These are phyloP conservation scores for Asarcornis scutulata DNA, from an alignment of 2,113 vertebrate genomes.

Conservation along the genomic window DNA sequence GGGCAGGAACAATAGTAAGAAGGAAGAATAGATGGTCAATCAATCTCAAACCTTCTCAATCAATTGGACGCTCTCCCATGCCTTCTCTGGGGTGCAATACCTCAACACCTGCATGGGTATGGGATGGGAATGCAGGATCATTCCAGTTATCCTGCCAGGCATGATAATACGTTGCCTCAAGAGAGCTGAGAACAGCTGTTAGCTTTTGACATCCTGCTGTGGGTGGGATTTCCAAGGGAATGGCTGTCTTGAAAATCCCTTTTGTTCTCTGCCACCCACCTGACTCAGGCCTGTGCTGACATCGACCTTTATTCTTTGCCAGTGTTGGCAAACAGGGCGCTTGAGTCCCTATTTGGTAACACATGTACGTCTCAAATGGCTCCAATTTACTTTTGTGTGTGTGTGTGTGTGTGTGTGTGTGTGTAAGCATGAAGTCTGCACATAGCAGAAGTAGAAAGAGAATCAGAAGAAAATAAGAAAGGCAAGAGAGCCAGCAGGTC, in stretches of 20 bases:
- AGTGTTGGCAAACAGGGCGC: background rate
- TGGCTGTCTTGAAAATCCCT: background rate
- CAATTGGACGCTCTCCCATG: background rate
- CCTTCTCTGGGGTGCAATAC: background rate
- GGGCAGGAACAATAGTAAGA: rapidly evolving
- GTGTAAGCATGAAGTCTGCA: background rate
- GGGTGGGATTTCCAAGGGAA: background rate
- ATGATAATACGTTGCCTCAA: background rate
- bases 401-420: too few species aligned
- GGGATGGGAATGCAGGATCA: background rate
- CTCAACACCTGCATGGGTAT: background rate
- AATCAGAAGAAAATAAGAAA: background rate
- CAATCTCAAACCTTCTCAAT: background rate
- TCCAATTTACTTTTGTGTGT: background rate
- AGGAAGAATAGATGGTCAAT: too few species aligned
- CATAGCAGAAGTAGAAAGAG: background rate
- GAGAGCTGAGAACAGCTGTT: background rate
- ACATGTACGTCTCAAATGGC: background rate
- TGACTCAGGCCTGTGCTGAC: background rate
- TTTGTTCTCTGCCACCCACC: background rate
- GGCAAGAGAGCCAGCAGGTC: background rate
- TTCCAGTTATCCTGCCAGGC: background rate
- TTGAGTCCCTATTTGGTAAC: background rate
- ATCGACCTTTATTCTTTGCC: background rate
- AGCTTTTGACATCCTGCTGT: background rate